Base-by-base conservation (phyloP, 2,113 vertebrate species). In the Tetrao urogallus region DNA sequence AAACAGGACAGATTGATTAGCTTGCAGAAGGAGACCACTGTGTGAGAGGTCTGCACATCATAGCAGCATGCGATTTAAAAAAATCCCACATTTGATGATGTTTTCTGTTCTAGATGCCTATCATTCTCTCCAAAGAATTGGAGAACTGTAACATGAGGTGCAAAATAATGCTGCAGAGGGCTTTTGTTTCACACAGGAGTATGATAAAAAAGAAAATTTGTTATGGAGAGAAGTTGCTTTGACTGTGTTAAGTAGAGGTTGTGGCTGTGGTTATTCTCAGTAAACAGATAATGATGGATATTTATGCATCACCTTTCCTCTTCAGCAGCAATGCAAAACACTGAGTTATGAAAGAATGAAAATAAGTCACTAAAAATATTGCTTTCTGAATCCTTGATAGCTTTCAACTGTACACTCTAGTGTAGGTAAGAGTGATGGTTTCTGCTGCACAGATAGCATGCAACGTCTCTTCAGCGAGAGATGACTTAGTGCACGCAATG, bases 111-210 rank as follows among this genome's bases (percentile, higher is more conserved):
- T 75, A 4, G 24, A 17, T 18, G 22, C 3, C 13, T 27, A 0
- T 0, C 64, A 67, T 78, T 83, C 20, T 69, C 0, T 8, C 14
- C 1, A 4, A 7, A 36, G 15, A 28, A 47, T 40, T 52, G 22
- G 54, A 18, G 30, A 75, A 36, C 8, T 72, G 34, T 38, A 75
- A 4, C 8, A 30, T 18, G 11, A 6, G 8, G 48, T 81, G 27
- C 13, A 78, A 90, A 93, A 86, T 11, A 22, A 52, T 71, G 6
- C 7, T 64, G 13, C 19, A 66, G 45, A 65, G 9, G 77, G 4
- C 2, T 83, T n/a, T 72, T 3, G 0, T 32, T 76, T 22, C 24
- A 12, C 73, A 47, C 15, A 52, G 6, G 11, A 65, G 1, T 28
- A 9, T 57, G 38, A 82, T 27, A 30, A 57, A 85, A 92, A 61